phyloP scores from a whole-genome alignment of 2,797 vertebrate genomes.

The Parambassis ranga region DNA sequence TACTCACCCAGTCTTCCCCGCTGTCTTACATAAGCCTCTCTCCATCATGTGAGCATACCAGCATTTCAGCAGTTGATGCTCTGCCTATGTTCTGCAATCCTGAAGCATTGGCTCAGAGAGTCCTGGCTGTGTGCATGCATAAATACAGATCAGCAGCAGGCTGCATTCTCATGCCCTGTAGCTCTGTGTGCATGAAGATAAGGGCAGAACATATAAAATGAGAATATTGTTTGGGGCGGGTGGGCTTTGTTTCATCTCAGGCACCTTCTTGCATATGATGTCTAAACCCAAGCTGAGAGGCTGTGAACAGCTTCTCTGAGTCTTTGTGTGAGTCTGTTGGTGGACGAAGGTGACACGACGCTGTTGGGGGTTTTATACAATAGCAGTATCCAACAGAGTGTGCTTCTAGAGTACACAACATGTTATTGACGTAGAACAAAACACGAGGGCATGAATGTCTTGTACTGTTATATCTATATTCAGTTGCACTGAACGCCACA shows the following conservation, averaged over 20 bases:
- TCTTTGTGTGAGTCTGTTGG: conserved; percentile 30
- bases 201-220: conserved; percentile 27
- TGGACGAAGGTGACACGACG: conserved; percentile 42
- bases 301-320: conserved; percentile 18
- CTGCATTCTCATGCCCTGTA: conserved; percentile 29
- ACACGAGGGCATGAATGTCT: neutral
- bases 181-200: conserved; percentile 31
- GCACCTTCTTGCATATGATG: conserved; percentile 30
- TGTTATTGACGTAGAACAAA: conserved; percentile 15
- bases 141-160: conserved; percentile 15
- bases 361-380: conserved; percentile 8
- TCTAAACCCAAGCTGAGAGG: conserved; percentile 33
- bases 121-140: conserved; percentile 21
- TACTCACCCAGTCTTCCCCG: conserved; percentile 17
- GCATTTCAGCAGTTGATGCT: conserved; percentile 54
- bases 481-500: neutral
- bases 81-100: conserved; percentile 49
- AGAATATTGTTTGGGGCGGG: conserved; percentile 26
- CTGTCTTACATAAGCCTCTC: conserved; percentile 37
- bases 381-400: neutral
- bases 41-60: conserved; percentile 19
- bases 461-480: no score
- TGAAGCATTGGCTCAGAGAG: conserved; percentile 45
- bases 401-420: neutral
- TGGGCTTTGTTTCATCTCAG: conserved; percentile 52